phyloP scores from a whole-genome alignment of 2,888 invertebrate species.

The Cephus nigrinus region DNA sequence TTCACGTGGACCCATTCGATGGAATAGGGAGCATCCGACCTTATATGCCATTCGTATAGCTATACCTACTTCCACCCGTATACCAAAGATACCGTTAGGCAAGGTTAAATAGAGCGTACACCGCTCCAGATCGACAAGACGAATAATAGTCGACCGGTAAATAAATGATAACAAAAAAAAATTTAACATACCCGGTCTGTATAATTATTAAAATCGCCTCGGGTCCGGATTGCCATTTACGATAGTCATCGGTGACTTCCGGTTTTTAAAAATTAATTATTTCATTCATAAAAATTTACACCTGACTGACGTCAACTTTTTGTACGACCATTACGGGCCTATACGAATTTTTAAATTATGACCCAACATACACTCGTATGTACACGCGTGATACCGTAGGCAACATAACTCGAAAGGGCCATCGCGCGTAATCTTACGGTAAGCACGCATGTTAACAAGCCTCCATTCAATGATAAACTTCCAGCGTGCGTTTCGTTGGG shows the following conservation, averaged over 20 bases:
- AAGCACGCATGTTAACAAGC: constrained; percentile 47
- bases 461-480: constrained; percentile 41
- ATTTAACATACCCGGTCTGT: not conserved
- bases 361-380: not conserved
- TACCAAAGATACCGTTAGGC: not conserved
- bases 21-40: constrained; percentile 26
- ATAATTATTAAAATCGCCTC: not conserved
- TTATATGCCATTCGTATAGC: too few species aligned
- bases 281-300: not conserved
- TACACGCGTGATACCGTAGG: not conserved
- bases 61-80: not conserved
- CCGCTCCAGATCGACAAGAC: not conserved
- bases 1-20: constrained; percentile 17
- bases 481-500: constrained; percentile 27
- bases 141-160: not conserved
- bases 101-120: not conserved
- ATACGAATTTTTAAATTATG: not conserved
- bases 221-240: not conserved
- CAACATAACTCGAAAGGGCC: constrained; percentile 19
- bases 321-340: not conserved
- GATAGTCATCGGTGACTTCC: not conserved
- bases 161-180: not conserved
- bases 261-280: not conserved
- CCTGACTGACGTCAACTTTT: not conserved
- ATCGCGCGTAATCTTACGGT: constrained; percentile 42